Evolutionary conservation across 2,888 invertebrate genomes (phyloP).

Genomic region (Eristalinus sepulchralis): DNA sequence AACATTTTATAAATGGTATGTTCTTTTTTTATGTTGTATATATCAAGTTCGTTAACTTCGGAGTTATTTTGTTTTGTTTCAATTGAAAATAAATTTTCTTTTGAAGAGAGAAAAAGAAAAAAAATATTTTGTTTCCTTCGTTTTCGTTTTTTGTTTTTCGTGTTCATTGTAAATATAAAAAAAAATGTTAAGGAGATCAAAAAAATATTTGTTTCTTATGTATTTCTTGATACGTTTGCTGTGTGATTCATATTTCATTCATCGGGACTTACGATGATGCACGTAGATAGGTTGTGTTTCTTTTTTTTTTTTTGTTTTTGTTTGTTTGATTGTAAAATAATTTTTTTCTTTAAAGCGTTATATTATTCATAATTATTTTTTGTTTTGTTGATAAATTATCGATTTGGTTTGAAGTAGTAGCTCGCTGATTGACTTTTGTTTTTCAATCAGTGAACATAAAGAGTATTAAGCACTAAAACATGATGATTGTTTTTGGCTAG

Average conservation of each 20-base stretch:
- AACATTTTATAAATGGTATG: constrained; percentile 69
- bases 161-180: constrained; percentile 73
- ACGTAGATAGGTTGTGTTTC: constrained; percentile 57
- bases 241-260: constrained; percentile 57
- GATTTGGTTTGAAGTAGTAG: constrained; percentile 75
- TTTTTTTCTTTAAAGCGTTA: constrained; percentile 72
- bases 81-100: constrained; percentile 55
- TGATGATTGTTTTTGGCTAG: constrained; percentile 99
- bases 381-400: constrained; percentile 55
- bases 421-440: constrained; percentile 77
- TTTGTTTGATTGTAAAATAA: constrained; percentile 53
- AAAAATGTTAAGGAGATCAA: constrained; percentile 73
- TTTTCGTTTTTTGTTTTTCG: constrained; percentile 64
- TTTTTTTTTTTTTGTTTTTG: constrained; percentile 43
- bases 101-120: constrained; percentile 72
- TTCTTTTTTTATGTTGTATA: constrained; percentile 57
- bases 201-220: constrained; percentile 72
- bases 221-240: constrained; percentile 69
- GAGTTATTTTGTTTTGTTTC: constrained; percentile 47
- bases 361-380: constrained; percentile 70
- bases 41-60: constrained; percentile 53
- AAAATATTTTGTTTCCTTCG: constrained; percentile 69
- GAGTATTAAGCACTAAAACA: constrained; percentile 96
- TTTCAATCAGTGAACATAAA: constrained; percentile 93
- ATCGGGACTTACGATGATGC: constrained; percentile 61